Evolutionary conservation across 2,113 vertebrate genomes (phyloP), one percentile per base, ranked within the genome.

Genomic region (Acrocephalus arundinaceus): DNA sequence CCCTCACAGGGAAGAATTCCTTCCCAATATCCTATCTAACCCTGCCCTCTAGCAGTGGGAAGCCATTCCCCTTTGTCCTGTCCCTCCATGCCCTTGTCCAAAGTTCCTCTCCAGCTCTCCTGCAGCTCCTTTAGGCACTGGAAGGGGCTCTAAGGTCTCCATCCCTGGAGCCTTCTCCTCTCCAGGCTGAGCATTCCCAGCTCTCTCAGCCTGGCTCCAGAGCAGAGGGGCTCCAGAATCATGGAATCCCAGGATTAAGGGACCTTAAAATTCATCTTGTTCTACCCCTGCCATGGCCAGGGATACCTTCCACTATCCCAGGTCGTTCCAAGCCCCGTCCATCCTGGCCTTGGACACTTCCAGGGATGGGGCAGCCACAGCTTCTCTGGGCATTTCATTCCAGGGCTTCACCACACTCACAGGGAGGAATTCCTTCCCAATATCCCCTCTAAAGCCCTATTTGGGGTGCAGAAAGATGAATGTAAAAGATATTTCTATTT

Each of bases 21-120:
- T 30, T 18, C 61, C 31, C 49, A 17, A 2, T 18, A n/a, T 78
- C 48, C 19, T 37, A 52, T 21, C 17, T 0, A 15, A 0, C 17
- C 22, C 58, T 41, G 35, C 28, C 58, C 46, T 62, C 7, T 33
- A 22, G 16, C 46, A 62, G 7, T 25, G 58, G 43, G 73, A 20
- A 77, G 16, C 28, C 58, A 39, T 62, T 77, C 58, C 58, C 28
- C 6, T 22, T 4, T 31, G 5, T 49, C 57, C 45, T 76, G 35
- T 15, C 28, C 1, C 28, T 62, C 46, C 45, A 8, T 1, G 7
- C 45, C 22, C 28, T 76, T 62, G n/a, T 62, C 45, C 21, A 0
- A 2, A 51, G 35, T 25, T 10, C 45, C 4, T 39, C 21, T 49
- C 16, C 74, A 19, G 46, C 46, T 77, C 35, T 63, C 35, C 35